Evolutionary conservation across 2,113 vertebrate genomes (phyloP), one percentile per base, ranked within the genome.

Genomic region (Apaloderma vittatum): DNA sequence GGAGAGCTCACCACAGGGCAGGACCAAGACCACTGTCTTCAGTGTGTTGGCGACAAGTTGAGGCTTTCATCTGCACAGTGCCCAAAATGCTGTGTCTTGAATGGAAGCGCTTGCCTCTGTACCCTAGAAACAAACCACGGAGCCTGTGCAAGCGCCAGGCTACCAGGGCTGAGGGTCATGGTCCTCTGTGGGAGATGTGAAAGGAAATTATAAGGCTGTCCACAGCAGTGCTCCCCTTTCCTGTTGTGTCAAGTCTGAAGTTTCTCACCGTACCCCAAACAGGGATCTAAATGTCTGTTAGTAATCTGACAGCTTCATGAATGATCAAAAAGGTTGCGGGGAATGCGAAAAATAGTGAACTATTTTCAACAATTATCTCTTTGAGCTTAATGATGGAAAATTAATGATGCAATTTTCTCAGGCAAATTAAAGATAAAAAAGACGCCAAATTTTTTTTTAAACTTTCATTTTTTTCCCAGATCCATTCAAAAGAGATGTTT

Each of bases 111-210:
- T 63, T 65, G 63, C 20, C 58, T 91, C 59, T 0, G 2, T 29
- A 5, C 1, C 13, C 24, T 54, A 63, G 29, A 30, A 57, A 30
- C 1, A 0, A 48, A 34, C 8, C 11, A 0, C 1, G 11, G 46
- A 7, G 14, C 4, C 16, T 13, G 32, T 85, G 86, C 55, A 17
- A 24, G 27, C 32, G 40, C 45, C 26, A 30, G 65, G 27, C 12
- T 36, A 18, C 30, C 15, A 40, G 54, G 57, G 52, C 54, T 62
- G 71, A 4, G 29, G 74, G 49, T 78, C 20, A 0, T 5, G 12
- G 22, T 30, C 32, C 20, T 37, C 5, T 48, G 24, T 59, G 76
- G 34, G 43, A 62, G 17, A 30, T 45, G 7, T 27, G 49, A 23
- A 36, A 84, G 46, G 78, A 54, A 84, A 78, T 52, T 16, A 2